Evolutionary conservation across 2,797 vertebrate species (phyloP), one percentile per base, ranked within the genome.

Genomic region (Amphiprion clarkii): DNA sequence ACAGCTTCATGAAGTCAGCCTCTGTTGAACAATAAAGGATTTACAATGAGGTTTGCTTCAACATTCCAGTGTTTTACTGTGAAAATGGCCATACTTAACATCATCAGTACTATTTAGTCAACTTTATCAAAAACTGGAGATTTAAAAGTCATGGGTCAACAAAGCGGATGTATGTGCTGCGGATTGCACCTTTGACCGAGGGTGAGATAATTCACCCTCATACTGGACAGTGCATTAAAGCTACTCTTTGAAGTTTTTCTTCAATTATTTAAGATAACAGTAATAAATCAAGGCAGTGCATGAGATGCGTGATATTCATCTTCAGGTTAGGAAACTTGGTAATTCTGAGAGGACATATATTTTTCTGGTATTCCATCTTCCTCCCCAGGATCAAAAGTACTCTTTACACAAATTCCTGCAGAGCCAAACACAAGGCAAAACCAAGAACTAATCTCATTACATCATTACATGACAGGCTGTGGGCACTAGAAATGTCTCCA

Each of bases 261-360:
- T 0, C 19, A 57, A 67, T 19, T 46, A 59, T 9, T 44, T 5
- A 21, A 40, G 25, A 33, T 12, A 39, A 58, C 2, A 29, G 36
- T 80, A 82, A 79, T 49, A 71, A 78, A 82, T 78, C 55, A 78
- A 87, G 71, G 66, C 63, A 79, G 49, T 63, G n/a, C 42, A 74
- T 10, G 5, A 36, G 56, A 56, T 54, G 2, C 11, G 11, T 14
- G 0, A 36, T 21, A 23, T 55, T 14, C 3, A 55, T 36, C 0
- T 54, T 4, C n/a, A 49, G 9, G 10, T 53, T 21, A 25, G 16
- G n/a, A 49, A 53, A 6, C 44, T 40, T 31, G 6, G 25, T 42
- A 40, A 19, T 17, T 59, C 39, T 72, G 3, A 14, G 51, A 56
- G 46, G 9, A 52, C 13, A 70, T 2, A 59, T 66, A 44, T 13